Conservation (phyloP, 2,113 vertebrate genomes). For the Mystacornis crossleyi region DNA sequence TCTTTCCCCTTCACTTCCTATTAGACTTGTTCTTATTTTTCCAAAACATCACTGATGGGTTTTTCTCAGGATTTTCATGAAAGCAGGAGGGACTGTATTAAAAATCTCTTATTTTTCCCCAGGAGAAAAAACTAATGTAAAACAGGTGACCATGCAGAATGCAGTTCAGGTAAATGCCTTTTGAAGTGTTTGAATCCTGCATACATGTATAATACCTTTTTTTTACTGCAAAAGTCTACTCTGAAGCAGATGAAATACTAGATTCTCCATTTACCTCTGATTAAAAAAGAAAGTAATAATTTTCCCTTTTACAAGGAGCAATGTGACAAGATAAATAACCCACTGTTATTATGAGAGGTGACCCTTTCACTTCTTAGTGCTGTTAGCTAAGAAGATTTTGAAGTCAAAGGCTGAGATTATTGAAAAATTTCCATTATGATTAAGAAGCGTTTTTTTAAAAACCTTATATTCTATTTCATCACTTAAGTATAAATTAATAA, state of each 20-base stretch:
- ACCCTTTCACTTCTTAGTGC: background rate
- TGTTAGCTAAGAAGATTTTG: background rate
- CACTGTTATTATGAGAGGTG: background rate
- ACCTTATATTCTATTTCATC: background rate
- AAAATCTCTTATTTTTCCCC: slow-evolving; percentile 28
- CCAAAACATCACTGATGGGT: background rate
- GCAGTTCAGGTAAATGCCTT: slow-evolving; percentile 74
- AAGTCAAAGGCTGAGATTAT: background rate
- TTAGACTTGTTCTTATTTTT: background rate
- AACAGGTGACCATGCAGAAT: slow-evolving; percentile 72
- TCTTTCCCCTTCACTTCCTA: background rate
- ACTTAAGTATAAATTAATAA: background rate
- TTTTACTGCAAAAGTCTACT: background rate
- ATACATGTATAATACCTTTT: background rate
- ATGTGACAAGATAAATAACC: background rate
- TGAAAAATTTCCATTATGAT: background rate
- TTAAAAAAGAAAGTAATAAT: background rate
- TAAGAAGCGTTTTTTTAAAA: background rate
- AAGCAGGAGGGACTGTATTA: background rate
- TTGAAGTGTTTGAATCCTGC: background rate
- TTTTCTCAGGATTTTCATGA: background rate
- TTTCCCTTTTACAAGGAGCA: background rate
- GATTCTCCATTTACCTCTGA: background rate
- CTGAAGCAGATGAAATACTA: background rate
- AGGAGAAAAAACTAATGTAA: slow-evolving; percentile 47